phyloP scores from a whole-genome alignment of 2,797 vertebrate species.

The Petrocephalus sullivani region DNA sequence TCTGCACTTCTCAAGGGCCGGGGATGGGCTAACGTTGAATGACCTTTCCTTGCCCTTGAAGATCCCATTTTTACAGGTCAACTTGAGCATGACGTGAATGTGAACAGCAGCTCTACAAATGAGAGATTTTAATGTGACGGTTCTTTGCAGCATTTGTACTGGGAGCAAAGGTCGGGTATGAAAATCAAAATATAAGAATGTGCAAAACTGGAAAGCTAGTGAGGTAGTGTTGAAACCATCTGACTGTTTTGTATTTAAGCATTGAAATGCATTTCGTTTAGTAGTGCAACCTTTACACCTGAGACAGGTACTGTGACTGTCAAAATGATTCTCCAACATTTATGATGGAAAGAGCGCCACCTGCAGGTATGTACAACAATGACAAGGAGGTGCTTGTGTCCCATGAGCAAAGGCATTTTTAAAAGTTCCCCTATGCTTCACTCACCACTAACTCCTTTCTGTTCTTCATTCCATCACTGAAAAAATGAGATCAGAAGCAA shows the following conservation, averaged over 20 bases:
- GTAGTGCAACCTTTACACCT: not conserved
- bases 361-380: not conserved
- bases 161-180: not conserved
- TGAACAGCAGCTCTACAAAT: not conserved
- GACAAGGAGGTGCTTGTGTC: not conserved
- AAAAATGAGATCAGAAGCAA: not conserved
- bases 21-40: not conserved
- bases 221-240: not conserved
- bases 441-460: not conserved
- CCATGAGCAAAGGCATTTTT: not conserved
- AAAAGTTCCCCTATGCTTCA: not conserved
- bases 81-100: not conserved
- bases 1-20: not conserved
- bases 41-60: not conserved
- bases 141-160: not conserved
- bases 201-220: not conserved
- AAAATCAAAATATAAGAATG: conserved; percentile 1
- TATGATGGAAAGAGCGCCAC: not conserved
- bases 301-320: not conserved
- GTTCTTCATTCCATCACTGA: not conserved
- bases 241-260: not conserved
- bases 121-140: not conserved
- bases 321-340: not conserved
- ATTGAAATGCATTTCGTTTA: not conserved
- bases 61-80: not conserved